Conservation (phyloP, 2,797 vertebrate genomes). For the Schizopygopsis malacanthus region DNA sequence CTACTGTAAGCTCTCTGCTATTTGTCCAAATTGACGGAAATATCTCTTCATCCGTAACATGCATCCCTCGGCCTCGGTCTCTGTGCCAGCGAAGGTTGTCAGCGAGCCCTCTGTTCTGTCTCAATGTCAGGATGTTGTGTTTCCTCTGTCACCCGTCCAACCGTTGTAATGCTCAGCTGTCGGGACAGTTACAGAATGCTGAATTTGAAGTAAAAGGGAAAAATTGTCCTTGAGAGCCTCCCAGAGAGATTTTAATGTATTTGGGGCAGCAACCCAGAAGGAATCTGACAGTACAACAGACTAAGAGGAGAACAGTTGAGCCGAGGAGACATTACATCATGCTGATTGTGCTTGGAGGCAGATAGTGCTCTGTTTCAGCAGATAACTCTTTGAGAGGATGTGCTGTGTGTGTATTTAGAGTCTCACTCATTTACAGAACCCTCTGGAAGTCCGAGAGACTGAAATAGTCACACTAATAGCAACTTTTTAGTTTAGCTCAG, state of each 20-base stretch:
- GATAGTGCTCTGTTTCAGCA: conserved; percentile 15
- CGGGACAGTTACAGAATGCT: neutral
- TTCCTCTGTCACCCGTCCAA: neutral
- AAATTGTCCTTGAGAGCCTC: neutral
- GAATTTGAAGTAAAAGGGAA: conserved; percentile 17
- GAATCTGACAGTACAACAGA: conserved; percentile 13
- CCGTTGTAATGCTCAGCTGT: neutral
- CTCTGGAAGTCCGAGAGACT: conserved; percentile 22
- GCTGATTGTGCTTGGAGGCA: neutral
- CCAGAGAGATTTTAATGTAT: conserved; percentile 15
- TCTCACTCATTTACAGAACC: conserved; percentile 31
- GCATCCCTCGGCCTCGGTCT: neutral
- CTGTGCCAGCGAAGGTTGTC: conserved; percentile 3
- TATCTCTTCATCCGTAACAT: neutral
- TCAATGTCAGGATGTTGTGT: conserved; percentile 23
- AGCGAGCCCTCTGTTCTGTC: conserved; percentile 6
- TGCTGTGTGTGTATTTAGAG: neutral
- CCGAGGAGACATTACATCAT: conserved; percentile 19
- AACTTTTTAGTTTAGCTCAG: conserved; percentile 24
- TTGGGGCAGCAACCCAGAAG: conserved; percentile 3
- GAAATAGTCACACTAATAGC: conserved; percentile 56
- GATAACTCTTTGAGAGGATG: neutral
- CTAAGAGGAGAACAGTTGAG: conserved; percentile 13
- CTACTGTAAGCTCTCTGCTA: neutral
- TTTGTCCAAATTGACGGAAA: neutral